phyloP scores from a whole-genome alignment of 2,113 vertebrate genomes.

The Sinocyclocheilus anophthalmus region DNA sequence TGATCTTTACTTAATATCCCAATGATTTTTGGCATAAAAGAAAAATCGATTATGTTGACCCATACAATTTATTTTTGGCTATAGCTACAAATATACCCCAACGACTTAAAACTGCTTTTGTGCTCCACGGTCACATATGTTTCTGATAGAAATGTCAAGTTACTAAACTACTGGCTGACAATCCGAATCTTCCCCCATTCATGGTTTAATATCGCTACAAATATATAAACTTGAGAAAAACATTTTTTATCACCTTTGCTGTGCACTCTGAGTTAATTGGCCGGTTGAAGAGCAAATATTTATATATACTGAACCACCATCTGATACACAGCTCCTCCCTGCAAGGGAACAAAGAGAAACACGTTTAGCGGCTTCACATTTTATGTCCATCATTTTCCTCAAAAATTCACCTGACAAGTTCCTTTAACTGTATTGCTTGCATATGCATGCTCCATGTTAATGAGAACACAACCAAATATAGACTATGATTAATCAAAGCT shows the following conservation, averaged over 20 bases:
- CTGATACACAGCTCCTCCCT: constrained; percentile 82
- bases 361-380: neutral
- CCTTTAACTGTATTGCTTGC: neutral
- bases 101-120: too few species aligned
- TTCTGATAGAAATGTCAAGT: neutral
- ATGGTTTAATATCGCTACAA: neutral
- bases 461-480: neutral
- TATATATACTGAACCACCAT: constrained; percentile 84
- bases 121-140: neutral
- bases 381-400: neutral
- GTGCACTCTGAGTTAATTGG: constrained; percentile 56
- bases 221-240: neutral
- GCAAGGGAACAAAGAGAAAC: constrained; percentile 44
- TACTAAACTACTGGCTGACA: neutral
- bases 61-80: too few species aligned
- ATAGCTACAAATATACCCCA: too few species aligned
- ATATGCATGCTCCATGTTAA: too few species aligned
- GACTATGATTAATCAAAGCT: neutral
- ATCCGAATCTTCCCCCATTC: neutral
- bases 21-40: too few species aligned
- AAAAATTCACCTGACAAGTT: neutral
- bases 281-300: constrained; percentile 78
- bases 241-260: constrained; percentile 69
- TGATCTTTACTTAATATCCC: too few species aligned
- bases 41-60: too few species aligned